Evolutionary conservation across 2,797 vertebrate genomes (phyloP), one percentile per base, ranked within the genome.

Genomic region (Eulemur albifrons): DNA sequence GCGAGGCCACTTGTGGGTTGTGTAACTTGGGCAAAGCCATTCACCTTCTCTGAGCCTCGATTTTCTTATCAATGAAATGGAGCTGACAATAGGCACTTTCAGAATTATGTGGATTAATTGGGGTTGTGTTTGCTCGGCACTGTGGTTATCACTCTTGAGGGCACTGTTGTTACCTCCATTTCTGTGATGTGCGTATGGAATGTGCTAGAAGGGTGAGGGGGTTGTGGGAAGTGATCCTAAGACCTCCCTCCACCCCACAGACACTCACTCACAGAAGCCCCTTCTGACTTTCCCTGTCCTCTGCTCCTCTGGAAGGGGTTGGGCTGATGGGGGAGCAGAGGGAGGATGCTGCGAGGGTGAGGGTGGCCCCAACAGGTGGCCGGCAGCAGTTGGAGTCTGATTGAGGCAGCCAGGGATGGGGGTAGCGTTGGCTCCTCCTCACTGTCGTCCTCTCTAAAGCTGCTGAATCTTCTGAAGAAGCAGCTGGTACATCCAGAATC

Each of bases 11-110:
- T 40, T n/a, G 2, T 8, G 13, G 32, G 12, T 48, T 38, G 5
- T 89, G 30, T 50, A 61, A 45, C 75, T 38, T 82, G 61, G 43
- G 43, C 70, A 61, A 63, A 94, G 54, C 38, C 52, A 18, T 21
- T 92, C 50, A n/a, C 50, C 52, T 61, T 93, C 88, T 80, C 45
- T 4, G 15, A 52, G 72, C 65, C 67, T 84, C 65, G 1, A 70
- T 80, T 50, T 82, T 90, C 95, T 85, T 79, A 14, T 80, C 86
- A 38, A 11, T 92, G 59, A 81, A 67, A 45, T 38, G 75, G 73
- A 82, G 32, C 17, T 20, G 69, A 27, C 45, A 40, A 6, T 4
- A 1, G 25, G 13, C 27, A 32, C 77, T 40, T 84, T 76, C 61
- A 35, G 38, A 35, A 32, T 23, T 9, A 17, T 17, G 50, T 84